Base-by-base conservation (phyloP, 53 echinoderm and acorn worm genomes). In the Holothuria scabra region DNA sequence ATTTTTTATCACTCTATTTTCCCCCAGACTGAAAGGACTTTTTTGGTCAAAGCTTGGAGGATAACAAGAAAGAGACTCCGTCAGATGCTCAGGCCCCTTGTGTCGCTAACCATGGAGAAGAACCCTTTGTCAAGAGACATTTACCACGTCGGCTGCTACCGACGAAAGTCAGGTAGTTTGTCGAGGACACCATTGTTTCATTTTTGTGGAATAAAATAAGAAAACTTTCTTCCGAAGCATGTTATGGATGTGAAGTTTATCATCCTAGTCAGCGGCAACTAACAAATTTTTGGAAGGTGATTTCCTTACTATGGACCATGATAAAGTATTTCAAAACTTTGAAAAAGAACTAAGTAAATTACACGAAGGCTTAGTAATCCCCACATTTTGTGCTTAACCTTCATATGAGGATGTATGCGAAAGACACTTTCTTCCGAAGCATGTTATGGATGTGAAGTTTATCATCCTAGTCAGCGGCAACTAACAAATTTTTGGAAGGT, bases 261-360 rank as follows among this genome's bases (percentile, higher is more conserved):
- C n/a, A n/a, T n/a, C n/a, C n/a, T n/a, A n/a, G n/a, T n/a, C n/a
- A n/a, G n/a, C n/a, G n/a, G n/a, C n/a, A n/a, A n/a, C n/a, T n/a
- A n/a, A n/a, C n/a, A n/a, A n/a, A n/a, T n/a, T 58, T 58, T 58
- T 58, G 59, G 59, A 58, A 58, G 59, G 59, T 19, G 59, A 19
- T 58, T 58, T 58, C 1, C 59, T 58, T 58, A 58, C n/a, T n/a
- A n/a, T n/a, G n/a, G n/a, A n/a, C n/a, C n/a, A n/a, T n/a, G n/a
- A n/a, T n/a, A n/a, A n/a, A n/a, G 18, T n/a, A 58, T 19, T 58
- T 58, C 59, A n/a, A n/a, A n/a, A n/a, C n/a, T n/a, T n/a, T n/a
- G n/a, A n/a, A n/a, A n/a, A n/a, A n/a, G n/a, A n/a, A n/a, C n/a
- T n/a, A n/a, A n/a, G n/a, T n/a, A n/a, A n/a, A n/a, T n/a, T n/a